Base-by-base conservation (phyloP, 2,888 invertebrate species). In the Nasonovia ribisnigri region DNA sequence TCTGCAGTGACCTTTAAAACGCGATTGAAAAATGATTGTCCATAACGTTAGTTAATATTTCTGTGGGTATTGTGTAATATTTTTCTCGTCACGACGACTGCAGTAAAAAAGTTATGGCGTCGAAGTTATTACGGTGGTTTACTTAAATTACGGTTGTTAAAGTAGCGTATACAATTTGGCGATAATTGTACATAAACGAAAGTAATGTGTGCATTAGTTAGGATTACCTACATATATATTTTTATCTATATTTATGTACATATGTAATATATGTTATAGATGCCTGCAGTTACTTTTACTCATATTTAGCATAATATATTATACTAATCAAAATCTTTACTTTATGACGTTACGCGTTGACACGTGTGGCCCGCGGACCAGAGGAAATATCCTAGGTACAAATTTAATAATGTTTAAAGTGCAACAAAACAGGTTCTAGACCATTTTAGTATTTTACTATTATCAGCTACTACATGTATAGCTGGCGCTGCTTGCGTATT, bases 391-490 rank as follows among this genome's bases (percentile, higher is more conserved):
- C 16, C 5, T 6, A 13, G 13, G 16, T 20, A 60, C 57, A 60
- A 46, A 88, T 43, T 88, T n/a, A 51, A 87, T 51, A 88, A 20
- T 36, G 77, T 88, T 86, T 91, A 91, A 84, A 13, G 46, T 51
- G 51, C 26, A 10, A 42, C 87, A 20, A 88, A 92, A 92, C 92
- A 42, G 92, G 92, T 92, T 92, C 51, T 42, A 51, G 42, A 60
- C 36, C 6, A 36, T 87, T 92, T 87, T 46, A 60, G 48, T 87
- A 86, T 84, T 77, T 87, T 46, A 60, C 60, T 92, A 86, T 84
- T 77, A 20, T 77, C 77, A 77, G 77, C 77, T 77, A 77, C 42
- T 77, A 20, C 20, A 20, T 60, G 10, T 51, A 51, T 51, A 51
- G 13, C 13, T 77, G 8, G 36, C 20, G 26, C 5, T 60, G 20